A percentile compares a stretch with the other conserved stretches of the same genome.
Conservation (phyloP, 2,888 invertebrate species). For the Tanypteryx hageni region DNA sequence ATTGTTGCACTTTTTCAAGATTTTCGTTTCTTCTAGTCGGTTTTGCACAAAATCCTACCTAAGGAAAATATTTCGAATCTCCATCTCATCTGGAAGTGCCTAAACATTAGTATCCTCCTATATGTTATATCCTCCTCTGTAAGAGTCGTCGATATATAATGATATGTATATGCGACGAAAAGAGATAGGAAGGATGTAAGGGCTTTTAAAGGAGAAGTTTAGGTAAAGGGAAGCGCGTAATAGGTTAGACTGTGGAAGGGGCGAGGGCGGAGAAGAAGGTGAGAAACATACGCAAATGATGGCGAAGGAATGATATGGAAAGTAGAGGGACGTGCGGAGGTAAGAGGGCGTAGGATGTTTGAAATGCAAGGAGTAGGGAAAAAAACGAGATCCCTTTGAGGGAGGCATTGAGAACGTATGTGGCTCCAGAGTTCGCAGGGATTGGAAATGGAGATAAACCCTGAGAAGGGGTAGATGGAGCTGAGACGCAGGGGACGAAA, state of each 20-base stretch:
- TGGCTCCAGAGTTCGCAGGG: conserved; percentile 29
- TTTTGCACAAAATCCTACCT: too few relatives aligned
- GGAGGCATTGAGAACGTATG: conserved; percentile 28
- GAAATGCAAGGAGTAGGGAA: conserved; percentile 1
- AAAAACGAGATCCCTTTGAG: conserved; percentile 17
- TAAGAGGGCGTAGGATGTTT: not conserved
- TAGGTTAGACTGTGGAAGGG: not conserved
- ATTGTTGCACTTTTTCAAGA: too few relatives aligned
- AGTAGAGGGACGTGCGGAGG: not conserved
- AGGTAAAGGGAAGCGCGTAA: not conserved
- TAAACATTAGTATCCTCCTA: too few relatives aligned
- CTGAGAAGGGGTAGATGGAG: not conserved
- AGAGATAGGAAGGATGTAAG: not conserved
- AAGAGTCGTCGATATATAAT: too few relatives aligned
- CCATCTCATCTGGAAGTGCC: too few relatives aligned
- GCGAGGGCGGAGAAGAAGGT: not conserved
- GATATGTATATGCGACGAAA: not conserved
- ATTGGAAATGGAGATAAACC: conserved; percentile 32
- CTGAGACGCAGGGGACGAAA: conserved; percentile 28
- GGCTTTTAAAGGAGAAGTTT: not conserved
- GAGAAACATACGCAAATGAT: not conserved
- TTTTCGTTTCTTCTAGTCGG: too few relatives aligned
- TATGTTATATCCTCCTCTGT: too few relatives aligned
- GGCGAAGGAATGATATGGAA: not conserved
- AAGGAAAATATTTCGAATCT: too few relatives aligned